Evolutionary conservation across 2,797 vertebrate genomes (phyloP).

Genomic region (Enteromius unitaeniatus): DNA sequence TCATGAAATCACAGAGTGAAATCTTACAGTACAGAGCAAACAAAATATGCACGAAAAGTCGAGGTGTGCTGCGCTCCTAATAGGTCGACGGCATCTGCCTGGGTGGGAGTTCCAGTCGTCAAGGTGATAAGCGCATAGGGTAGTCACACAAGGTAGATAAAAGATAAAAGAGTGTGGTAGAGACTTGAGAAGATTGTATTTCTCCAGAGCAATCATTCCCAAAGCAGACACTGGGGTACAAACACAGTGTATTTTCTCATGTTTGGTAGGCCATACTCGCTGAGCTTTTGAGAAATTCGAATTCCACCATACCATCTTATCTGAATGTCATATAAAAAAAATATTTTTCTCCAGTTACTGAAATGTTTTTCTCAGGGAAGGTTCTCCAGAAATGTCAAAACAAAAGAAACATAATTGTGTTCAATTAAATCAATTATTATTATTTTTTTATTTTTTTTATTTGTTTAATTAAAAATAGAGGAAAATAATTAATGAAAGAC

Average conservation of each 20-base stretch:
- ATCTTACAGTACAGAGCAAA: slow-evolving; percentile 38
- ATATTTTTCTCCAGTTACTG: too few species aligned
- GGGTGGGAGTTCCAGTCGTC: slow-evolving; percentile 13
- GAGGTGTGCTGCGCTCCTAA: slow-evolving; percentile 45
- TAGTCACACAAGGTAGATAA: neutral
- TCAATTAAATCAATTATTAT: too few species aligned
- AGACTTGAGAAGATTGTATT: neutral
- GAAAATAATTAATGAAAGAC: neutral
- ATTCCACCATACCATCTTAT: neutral
- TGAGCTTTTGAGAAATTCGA: neutral
- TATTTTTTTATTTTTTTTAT: too few species aligned
- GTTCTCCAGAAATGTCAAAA: neutral
- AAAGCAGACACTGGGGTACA: neutral
- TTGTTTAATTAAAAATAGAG: neutral
- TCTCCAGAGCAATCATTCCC: neutral
- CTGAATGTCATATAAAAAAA: neutral
- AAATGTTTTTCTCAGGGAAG: neutral
- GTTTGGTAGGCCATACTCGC: neutral
- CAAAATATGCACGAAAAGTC: slow-evolving; percentile 44
- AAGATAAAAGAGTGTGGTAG: slow-evolving; percentile 17
- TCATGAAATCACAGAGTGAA: slow-evolving; percentile 51
- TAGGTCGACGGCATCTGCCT: slow-evolving; percentile 45
- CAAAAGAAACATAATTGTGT: neutral
- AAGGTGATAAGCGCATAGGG: slow-evolving; percentile 15
- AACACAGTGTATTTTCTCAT: slow-evolving; percentile 46